Evolutionary conservation across 2,888 invertebrate genomes (phyloP), one percentile per base, ranked within the genome.

Genomic region (Sphecodes monilicornis): DNA sequence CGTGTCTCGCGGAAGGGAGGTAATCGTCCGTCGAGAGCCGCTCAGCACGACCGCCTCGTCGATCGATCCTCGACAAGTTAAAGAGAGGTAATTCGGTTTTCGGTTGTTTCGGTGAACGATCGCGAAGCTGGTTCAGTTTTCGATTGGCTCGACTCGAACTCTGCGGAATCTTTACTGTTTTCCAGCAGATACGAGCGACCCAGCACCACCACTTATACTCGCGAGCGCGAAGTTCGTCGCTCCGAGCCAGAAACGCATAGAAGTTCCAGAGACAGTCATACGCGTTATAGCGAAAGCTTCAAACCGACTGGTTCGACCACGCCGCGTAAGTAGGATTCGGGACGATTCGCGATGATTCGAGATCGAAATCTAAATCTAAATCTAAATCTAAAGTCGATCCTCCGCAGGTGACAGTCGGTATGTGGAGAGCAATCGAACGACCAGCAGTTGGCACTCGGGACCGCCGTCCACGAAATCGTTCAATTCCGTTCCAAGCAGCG

Each of bases 401-500:
- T 29, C 26, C 36, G 32, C 43, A 95, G 94, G 94, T 84, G 94
- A 94, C 78, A 93, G 93, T 86, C 94, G 94, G 82, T 95, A 94
- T 80, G 92, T 93, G 70, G 94, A 94, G 68, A 93, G 93, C 86
- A 94, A 92, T 88, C 91, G 94, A 85, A 93, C 93, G 69, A 90
- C 94, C 18, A 93, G 93, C 32, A 92, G 94, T 84, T 94, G 94
- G 94, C 94, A 94, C 78, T 93, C 94, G 1, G 94, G 94, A 79
- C 94, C 94, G 43, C 93, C 93, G 18, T 93, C 94, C 2, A 90
- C 93, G 5, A 94, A 94, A 88, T 93, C 94, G 0, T 95, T 94
- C 84, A 95, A 94, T 86, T 93, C 95, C 1, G 93, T 94, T 26
- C 91, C 92, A 32, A 93, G 93, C 78, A 90, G 93, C 10, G 92